These are phyloP conservation scores for Cinclus cinclus DNA, from an alignment of 2,113 vertebrate genomes.

Conservation along the genomic window DNA sequence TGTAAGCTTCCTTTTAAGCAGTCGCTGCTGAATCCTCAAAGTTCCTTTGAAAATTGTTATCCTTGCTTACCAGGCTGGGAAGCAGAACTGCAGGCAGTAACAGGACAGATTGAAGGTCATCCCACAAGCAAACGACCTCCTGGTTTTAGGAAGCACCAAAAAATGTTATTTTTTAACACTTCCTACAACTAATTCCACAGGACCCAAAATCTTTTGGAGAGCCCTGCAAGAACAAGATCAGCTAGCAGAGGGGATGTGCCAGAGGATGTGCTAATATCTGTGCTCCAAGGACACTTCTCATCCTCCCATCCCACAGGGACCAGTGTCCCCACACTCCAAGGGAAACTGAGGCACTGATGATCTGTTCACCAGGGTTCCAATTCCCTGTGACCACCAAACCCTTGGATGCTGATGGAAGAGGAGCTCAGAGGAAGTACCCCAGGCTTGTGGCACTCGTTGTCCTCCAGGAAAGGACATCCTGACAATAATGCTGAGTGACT, in stretches of 20 bases:
- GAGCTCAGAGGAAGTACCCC: neutral
- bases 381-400: neutral
- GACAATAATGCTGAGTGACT: neutral
- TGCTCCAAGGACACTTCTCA: neutral
- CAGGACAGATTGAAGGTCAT: neutral
- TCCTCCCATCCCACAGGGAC: neutral
- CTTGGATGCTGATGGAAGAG: neutral
- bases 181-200: neutral
- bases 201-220: neutral
- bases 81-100: neutral
- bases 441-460: neutral
- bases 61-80: neutral
- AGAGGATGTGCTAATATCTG: neutral
- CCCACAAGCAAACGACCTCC: neutral
- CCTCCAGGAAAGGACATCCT: neutral
- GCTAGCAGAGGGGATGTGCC: neutral
- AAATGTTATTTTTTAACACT: neutral
- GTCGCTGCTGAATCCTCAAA: neutral
- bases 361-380: neutral
- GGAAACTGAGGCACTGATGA: neutral
- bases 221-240: neutral
- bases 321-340: neutral
- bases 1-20: neutral
- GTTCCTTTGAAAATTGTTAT: neutral
- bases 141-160: neutral